Conservation (phyloP, 2,888 invertebrate species). For the Drosophila setosimentum region DNA sequence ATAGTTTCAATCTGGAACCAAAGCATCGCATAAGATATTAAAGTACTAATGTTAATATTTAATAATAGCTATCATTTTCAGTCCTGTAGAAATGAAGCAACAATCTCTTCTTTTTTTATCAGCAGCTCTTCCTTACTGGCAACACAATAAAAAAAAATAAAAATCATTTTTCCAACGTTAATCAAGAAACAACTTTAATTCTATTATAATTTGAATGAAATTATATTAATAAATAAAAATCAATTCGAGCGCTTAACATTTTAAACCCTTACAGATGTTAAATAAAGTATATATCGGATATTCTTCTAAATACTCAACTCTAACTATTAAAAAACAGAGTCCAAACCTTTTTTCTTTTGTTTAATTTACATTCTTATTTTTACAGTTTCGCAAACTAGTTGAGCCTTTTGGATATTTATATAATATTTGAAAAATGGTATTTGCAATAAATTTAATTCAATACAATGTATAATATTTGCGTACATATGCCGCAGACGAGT, state of each 20-base stretch:
- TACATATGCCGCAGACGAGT: constrained; percentile 33
- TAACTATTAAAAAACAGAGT: not conserved
- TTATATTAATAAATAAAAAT: not conserved
- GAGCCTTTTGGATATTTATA: not conserved
- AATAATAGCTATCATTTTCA: not conserved
- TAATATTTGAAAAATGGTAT: constrained; percentile 1
- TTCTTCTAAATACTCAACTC: not conserved
- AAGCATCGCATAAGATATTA: not conserved
- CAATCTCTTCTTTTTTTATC: not conserved
- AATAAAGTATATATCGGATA: not conserved
- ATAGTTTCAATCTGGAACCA: not conserved
- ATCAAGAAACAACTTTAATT: not conserved
- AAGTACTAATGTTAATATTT: not conserved
- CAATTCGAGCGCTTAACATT: not conserved
- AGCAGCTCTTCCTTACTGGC: not conserved
- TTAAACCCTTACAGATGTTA: not conserved
- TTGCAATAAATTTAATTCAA: constrained; percentile 19
- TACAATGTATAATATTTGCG: constrained; percentile 18
- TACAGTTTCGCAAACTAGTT: not conserved
- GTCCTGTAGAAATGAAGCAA: not conserved
- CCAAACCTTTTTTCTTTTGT: not conserved
- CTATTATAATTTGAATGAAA: not conserved
- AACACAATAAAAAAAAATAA: not conserved
- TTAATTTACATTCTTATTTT: not conserved
- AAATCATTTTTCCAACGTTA: not conserved